Base-by-base conservation (phyloP, 2,888 invertebrate species). In the Phorcus lineatus region DNA sequence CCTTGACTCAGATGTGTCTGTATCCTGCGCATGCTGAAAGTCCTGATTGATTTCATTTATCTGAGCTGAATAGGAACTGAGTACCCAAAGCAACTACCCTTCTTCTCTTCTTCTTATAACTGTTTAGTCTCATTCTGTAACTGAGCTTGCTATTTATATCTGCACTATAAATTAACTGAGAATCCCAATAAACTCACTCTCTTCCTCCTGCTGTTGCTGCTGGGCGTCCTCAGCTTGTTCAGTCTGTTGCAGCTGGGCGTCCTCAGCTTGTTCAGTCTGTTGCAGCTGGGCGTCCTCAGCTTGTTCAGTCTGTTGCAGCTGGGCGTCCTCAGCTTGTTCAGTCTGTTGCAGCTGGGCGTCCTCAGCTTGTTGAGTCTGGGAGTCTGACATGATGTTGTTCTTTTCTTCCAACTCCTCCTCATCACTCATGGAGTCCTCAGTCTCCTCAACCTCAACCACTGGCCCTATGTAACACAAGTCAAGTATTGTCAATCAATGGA, bases 401-500 rank as follows among this genome's bases (percentile, higher is more conserved):
- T n/a, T 66, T 17, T 66, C 55, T 7, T 28, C 57, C 47, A n/a
- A 17, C 54, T 36, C 78, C 40, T 77, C 57, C 36, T 80, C 91
- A 79, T 89, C 89, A 81, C 87, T 88, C 52, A 88, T 75, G n/a
- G 85, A 86, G 70, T 89, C 90, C 79, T 90, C 90, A 19, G 86
- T 90, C 78, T 92, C 92, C 80, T 92, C 89, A n/a, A 92, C 90
- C 78, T 92, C 92, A 6, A 91, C 90, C 78, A 92, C 91, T 31
- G 92, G 92, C 91, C 91, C 92, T 92, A 82, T 2, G 0, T 76
- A 70, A 11, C 13, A 47, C 13, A 47, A 6, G 1, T 6, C 1
- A 11, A 47, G 47, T 13, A 36, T 36, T 6, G 36, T 36, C 36
- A 36, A 36, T n/a, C n/a, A n/a, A n/a, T n/a, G n/a, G n/a, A n/a